Conservation (phyloP, 2,888 invertebrate species). For the Nymphalis polychloros region DNA sequence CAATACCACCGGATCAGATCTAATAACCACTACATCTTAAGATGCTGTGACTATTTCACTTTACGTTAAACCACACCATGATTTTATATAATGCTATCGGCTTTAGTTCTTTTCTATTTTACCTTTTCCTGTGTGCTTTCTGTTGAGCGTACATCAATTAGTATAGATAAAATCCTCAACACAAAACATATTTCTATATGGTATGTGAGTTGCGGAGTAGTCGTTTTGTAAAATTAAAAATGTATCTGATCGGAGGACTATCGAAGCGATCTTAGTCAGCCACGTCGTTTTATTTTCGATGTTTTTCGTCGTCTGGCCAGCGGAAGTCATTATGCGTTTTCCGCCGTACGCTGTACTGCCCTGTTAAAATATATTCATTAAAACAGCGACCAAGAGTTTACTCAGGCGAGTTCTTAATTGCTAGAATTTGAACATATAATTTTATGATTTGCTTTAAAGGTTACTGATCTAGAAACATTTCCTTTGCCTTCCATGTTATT, state of each 20-base stretch:
- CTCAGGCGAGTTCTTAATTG: conserved; percentile 51
- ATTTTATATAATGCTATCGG: not conserved
- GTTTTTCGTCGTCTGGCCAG: conserved; percentile 66
- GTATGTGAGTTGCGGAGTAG: not conserved
- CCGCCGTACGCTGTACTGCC: conserved; percentile 68
- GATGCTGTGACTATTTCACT: too few species aligned
- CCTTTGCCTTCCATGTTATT: not conserved
- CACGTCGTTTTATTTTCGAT: conserved; percentile 65
- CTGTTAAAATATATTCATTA: conserved; percentile 77
- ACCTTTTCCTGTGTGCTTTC: not conserved
- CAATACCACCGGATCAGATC: too few species aligned
- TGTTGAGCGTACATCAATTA: not conserved
- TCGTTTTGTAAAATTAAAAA: conserved; percentile 18
- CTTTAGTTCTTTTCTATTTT: not conserved
- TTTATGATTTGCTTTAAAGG: conserved; percentile 21
- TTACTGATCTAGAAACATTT: conserved; percentile 24
- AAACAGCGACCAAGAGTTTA: conserved; percentile 66
- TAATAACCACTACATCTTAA: too few species aligned
- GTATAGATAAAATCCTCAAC: conserved; percentile 7
- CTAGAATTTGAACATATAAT: conserved; percentile 32
- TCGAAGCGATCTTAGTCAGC: conserved; percentile 40
- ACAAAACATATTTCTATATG: conserved; percentile 11
- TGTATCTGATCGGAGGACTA: conserved; percentile 36
- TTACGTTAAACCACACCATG: too few species aligned
- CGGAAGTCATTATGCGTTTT: conserved; percentile 81